These are phyloP conservation scores for Sweltsa coloradensis DNA, from an alignment of 1,140 invertebrate species.

Conservation along the genomic window DNA sequence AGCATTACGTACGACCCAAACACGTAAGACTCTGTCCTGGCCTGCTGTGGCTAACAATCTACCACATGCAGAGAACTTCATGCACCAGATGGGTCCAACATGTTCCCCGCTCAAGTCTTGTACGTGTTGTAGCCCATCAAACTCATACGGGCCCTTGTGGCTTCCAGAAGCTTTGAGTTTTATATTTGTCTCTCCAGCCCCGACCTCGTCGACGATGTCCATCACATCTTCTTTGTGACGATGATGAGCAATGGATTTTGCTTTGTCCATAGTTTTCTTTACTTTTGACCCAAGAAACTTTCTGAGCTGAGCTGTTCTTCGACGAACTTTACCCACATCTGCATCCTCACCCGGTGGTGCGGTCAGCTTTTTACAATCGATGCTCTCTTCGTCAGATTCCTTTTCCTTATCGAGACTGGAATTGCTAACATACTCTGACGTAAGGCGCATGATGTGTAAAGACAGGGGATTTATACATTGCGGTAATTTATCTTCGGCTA, in stretches of 20 bases:
- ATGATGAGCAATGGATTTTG: conserved; percentile 77
- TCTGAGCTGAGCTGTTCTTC: conserved; percentile 56
- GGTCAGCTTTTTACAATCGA: conserved; percentile 57
- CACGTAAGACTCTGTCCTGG: conserved; percentile 82
- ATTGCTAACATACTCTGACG: conserved; percentile 74
- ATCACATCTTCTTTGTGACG: conserved; percentile 74
- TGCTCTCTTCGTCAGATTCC: conserved; percentile 74
- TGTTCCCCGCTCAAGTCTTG: conserved; percentile 76
- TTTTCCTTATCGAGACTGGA: conserved; percentile 60
- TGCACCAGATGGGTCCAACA: conserved; percentile 91
- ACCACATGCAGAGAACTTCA: conserved; percentile 95
- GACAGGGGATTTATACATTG: conserved; percentile 86
- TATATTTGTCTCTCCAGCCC: conserved; percentile 67
- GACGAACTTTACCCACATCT: conserved; percentile 29
- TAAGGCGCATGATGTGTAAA: conserved; percentile 87
- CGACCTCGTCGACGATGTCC: conserved; percentile 72
- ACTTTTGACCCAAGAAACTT: conserved; percentile 76
- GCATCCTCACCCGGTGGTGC: conserved; percentile 42
- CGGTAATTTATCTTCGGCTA: conserved; percentile 81
- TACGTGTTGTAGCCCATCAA: conserved; percentile 63
- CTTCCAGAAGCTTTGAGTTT: conserved; percentile 89
- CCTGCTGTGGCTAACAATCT: conserved; percentile 88
- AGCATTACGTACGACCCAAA: conserved; percentile 87
- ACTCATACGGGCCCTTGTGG: conserved; percentile 93
- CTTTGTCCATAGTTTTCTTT: conserved; percentile 79